These are phyloP conservation scores for Panthera leo DNA, from an alignment of 2,113 vertebrate genomes.

Conservation along the genomic window DNA sequence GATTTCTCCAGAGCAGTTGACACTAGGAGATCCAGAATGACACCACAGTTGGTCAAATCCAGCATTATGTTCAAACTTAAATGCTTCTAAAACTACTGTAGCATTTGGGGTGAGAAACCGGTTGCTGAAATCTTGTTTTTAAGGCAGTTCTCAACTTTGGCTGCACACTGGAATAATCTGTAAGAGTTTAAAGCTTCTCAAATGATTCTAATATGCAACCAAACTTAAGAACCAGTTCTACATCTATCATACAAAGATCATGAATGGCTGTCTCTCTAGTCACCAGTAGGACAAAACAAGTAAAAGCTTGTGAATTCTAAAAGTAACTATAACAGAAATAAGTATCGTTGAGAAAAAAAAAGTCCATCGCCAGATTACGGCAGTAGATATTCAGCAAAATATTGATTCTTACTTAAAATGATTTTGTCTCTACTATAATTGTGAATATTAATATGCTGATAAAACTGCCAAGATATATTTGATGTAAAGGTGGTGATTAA, in stretches of 20 bases:
- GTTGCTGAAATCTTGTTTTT: slow-evolving; percentile 10
- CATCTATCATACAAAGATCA: background rate
- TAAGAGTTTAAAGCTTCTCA: background rate
- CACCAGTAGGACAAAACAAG: background rate
- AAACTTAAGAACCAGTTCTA: slow-evolving; percentile 16
- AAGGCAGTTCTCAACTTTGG: background rate
- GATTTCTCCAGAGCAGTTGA: background rate
- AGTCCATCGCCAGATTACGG: background rate
- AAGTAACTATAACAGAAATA: background rate
- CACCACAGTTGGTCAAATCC: background rate
- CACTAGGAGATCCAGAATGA: background rate
- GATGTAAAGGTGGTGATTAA: slow-evolving; percentile 43
- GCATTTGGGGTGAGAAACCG: background rate
- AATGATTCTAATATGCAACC: background rate
- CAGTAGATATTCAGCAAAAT: slow-evolving; percentile 34
- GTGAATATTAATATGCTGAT: slow-evolving; percentile 24
- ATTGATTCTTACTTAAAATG: background rate
- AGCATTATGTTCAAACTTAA: background rate
- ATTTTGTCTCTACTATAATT: background rate
- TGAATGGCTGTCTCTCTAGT: background rate
- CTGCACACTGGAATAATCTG: background rate
- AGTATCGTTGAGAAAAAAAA: background rate
- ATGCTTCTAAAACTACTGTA: background rate
- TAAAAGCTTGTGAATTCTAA: slow-evolving; percentile 30
- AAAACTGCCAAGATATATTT: slow-evolving; percentile 47